Evolutionary conservation across 1,140 invertebrate genomes (phyloP), one percentile per base, ranked within the genome.

Genomic region (Meteorus sp.): DNA sequence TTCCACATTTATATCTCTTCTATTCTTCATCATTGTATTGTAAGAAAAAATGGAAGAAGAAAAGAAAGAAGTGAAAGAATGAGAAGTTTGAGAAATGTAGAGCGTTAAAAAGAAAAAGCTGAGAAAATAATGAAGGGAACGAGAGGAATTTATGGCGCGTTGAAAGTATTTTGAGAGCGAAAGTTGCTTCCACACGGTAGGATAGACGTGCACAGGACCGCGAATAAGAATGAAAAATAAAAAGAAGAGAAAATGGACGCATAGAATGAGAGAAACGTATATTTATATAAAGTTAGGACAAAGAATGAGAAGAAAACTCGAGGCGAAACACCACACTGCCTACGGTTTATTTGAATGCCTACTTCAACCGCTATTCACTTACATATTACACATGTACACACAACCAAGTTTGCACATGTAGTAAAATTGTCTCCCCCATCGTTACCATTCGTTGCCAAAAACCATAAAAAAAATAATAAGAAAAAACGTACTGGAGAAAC

Each of bases 101-200:
- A 45, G 25, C 31, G 25, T 25, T 15, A 47, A 33, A 58, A 33
- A 57, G 13, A 27, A 31, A 22, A 29, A 35, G 17, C 39, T 20
- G 58, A 54, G 43, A 56, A 27, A 41, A 44, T 48, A 17, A 56
- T 50, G 39, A 51, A 52, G 51, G 44, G 31, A 67, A 52, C 53
- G 61, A 64, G 64, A 66, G 61, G 65, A 74, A 73, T 74, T 70
- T 72, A 73, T 70, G 64, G 65, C 64, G 65, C 61, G 64, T 67
- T 70, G 69, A 65, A 71, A 75, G 70, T 71, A 67, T 74, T 76
- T 68, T 62, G 64, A 67, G 71, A 75, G 69, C 48, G 13, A 25
- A 39, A 68, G 69, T 68, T 68, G 67, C 72, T 74, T 73, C 70
- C 67, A 72, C 69, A 60, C 67, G 69, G 71, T 63, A 69, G 66